A percentile compares a stretch with the other conserved stretches of the same genome.
phyloP scores from a whole-genome alignment of 2,888 invertebrate genomes.

The Cataglyphis livida region DNA sequence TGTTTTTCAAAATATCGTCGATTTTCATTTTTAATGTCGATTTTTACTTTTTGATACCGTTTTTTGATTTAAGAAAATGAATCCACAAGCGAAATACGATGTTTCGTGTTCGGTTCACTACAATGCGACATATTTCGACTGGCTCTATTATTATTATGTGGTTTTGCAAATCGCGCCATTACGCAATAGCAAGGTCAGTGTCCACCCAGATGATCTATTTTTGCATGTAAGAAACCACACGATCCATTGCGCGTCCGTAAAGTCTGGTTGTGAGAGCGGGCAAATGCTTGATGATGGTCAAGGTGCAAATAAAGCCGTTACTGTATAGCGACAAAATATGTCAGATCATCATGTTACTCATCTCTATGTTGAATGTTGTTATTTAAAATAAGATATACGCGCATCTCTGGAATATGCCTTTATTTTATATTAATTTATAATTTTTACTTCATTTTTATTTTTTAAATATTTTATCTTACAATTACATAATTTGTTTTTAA shows the following conservation, averaged over 20 bases:
- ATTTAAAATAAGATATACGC: neutral
- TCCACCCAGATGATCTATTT: constrained; percentile 67
- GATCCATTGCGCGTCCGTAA: constrained; percentile 42
- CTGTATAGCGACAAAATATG: neutral
- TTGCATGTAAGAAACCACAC: constrained; percentile 53
- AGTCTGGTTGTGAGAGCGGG: constrained; percentile 52
- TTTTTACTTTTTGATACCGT: neutral
- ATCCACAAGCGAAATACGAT: neutral
- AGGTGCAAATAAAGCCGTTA: constrained; percentile 36
- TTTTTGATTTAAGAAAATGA: neutral
- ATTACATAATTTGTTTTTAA: neutral
- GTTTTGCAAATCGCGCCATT: constrained; percentile 49
- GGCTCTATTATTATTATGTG: constrained; percentile 60
- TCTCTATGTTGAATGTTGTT: neutral
- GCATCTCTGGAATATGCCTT: neutral
- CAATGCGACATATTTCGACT: constrained; percentile 16
- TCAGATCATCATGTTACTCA: neutral
- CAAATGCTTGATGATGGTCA: constrained; percentile 59
- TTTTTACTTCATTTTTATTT: neutral
- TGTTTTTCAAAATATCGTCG: neutral
- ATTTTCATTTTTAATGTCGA: neutral
- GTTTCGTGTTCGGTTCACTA: neutral
- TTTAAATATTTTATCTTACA: neutral
- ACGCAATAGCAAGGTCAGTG: constrained; percentile 71
- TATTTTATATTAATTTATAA: neutral